phyloP scores from a whole-genome alignment of 2,888 invertebrate genomes.

The Acheta domesticus region DNA sequence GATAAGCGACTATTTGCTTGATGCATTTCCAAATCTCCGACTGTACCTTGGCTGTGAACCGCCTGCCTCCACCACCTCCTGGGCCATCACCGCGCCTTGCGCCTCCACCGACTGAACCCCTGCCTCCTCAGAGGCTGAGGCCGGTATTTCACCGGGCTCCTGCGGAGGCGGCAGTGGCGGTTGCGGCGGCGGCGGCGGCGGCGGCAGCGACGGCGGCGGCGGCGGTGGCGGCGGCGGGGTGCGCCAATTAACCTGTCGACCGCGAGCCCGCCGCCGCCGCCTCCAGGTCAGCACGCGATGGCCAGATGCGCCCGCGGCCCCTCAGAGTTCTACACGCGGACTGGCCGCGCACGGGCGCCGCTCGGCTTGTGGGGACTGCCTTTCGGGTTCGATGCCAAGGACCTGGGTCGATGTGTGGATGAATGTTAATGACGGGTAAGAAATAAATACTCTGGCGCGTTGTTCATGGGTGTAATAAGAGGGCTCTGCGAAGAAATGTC shows the following conservation, averaged over 20 bases:
- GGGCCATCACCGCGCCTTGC: background rate
- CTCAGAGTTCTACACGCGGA: too few relatives aligned
- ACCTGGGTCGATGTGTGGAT: too few relatives aligned
- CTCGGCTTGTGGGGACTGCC: too few relatives aligned
- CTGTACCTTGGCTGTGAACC: background rate
- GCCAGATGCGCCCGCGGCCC: too few relatives aligned
- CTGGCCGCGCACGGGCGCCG: too few relatives aligned
- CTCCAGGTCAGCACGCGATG: background rate
- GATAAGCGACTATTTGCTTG: too few relatives aligned
- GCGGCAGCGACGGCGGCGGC: background rate
- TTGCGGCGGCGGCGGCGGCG: background rate
- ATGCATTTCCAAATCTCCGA: too few relatives aligned
- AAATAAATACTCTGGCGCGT: too few relatives aligned
- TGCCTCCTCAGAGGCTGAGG: background rate
- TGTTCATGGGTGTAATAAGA: too few relatives aligned
- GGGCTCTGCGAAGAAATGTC: too few relatives aligned
- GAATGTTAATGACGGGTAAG: too few relatives aligned
- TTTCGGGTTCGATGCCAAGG: too few relatives aligned
- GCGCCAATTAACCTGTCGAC: conserved; percentile 18
- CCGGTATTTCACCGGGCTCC: background rate
- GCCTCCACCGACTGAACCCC: background rate
- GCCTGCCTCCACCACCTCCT: background rate
- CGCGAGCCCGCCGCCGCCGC: background rate
- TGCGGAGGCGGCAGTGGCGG: background rate
- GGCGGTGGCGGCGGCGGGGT: background rate